Base-by-base conservation (phyloP, 2,113 vertebrate genomes). In the Ciconia maguari region DNA sequence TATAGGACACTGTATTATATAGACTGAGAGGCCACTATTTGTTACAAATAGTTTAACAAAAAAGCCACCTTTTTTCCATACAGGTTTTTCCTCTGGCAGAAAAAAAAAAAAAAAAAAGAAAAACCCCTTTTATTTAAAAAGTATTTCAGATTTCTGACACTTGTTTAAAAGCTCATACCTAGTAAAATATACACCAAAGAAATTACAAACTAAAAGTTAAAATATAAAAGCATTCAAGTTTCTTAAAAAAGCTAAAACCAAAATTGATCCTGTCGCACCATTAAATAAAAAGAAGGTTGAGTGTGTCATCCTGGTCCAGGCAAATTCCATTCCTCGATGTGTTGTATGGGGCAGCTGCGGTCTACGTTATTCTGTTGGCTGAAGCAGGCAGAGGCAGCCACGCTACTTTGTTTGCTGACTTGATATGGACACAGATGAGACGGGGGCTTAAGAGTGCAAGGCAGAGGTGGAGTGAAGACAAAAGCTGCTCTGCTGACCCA, bases 141-240 rank as follows among this genome's bases (percentile, higher is more conserved):
- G 89, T 98, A 98, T 98, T 97, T 96, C 95, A 89, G 76, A 94
- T 95, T 95, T 97, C 94, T 86, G 94, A 99, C 98, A 98, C 98
- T 99, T 98, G 98, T 98, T 99, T 97, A 95, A 98, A 98, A 98
- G 97, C 99, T 98, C 98, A 98, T 98, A 98, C 98, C 98, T 98
- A 99, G 98, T 98, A 98, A 99, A 99, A 99, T 99, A 99, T 99
- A 99, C 99, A 99, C 98, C 98, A 95, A 98, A 98, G 98, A 98
- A 98, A 98, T 97, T 93, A 96, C 96, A 98, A 98, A 98, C 97
- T 97, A 98, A 97, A 98, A 96, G 93, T 97, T 97, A 98, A 98
- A 97, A 97, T 96, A 97, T 87, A 98, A 98, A 98, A 98, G 98
- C 98, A 99, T 99, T 99, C 98, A 99, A 99, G 99, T 99, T 98